A percentile compares a stretch with the other conserved stretches of the same genome.
Conservation (phyloP, 2,797 vertebrate species). For the Muscicapa striata region DNA sequence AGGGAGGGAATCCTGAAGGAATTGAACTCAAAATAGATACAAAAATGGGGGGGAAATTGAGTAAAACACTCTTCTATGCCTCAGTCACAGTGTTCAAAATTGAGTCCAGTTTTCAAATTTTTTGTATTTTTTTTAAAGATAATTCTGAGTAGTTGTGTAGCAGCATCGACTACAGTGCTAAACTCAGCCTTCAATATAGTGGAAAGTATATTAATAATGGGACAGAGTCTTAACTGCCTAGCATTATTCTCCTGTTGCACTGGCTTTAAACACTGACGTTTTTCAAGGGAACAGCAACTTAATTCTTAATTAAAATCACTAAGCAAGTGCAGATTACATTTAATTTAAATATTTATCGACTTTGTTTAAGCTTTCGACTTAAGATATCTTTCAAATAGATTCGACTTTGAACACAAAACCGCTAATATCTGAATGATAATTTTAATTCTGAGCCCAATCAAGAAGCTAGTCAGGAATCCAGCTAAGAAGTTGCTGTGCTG, state of each 20-base stretch:
- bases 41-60: background rate
- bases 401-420: background rate
- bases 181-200: background rate
- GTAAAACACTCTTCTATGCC: background rate
- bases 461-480: background rate
- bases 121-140: background rate
- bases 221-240: background rate
- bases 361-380: slow-evolving; percentile 31
- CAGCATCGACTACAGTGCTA: background rate
- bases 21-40: background rate
- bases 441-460: slow-evolving; percentile 26
- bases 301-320: slow-evolving; percentile 52
- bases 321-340: slow-evolving; percentile 28
- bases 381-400: background rate
- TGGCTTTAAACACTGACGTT: background rate
- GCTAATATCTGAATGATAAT: background rate
- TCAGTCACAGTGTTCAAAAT: background rate
- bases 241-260: background rate
- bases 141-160: background rate
- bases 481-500: background rate
- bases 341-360: slow-evolving; percentile 50
- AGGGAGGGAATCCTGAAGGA: background rate
- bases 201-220: background rate
- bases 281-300: background rate
- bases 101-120: background rate